Base-by-base conservation (phyloP, 1,140 invertebrate species). In the Uloborus diversus region DNA sequence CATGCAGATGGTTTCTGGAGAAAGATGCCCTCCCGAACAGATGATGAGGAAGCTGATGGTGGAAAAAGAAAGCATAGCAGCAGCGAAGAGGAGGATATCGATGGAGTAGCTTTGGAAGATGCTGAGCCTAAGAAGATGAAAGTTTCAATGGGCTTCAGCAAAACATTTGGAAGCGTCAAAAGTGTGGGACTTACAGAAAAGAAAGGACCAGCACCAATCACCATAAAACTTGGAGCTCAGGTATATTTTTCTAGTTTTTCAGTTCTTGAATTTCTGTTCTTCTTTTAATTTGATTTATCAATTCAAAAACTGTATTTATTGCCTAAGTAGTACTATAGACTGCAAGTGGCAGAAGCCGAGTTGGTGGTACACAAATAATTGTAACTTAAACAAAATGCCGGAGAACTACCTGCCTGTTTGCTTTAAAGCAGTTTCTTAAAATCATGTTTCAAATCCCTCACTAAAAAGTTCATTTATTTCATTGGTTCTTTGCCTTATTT, bases 181-280 rank as follows among this genome's bases (percentile, higher is more conserved):
- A 33, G 47, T 23, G 25, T 56, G 11, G 20, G 28, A 35, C 27
- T 42, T 7, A 64, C 32, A 32, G 79, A 81, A 20, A 81, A 81
- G 17, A 81, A 81, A 37, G 75, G 51, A 27, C 62, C 64, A 4
- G 51, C 62, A 9, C 69, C 79, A 4, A 81, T 81, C 25, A 70
- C 79, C 0, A 81, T 81, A 20, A 81, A 81, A 51, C 32, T 81
- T 32, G 79, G 79, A 51, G 9, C n/a, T 33, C 79, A 81, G 70
- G 79, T 81, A 75, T 27, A 13, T 47, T 37, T 17, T 33, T 32
- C 30, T 69, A 30, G n/a, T n/a, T n/a, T n/a, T n/a, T n/a, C n/a
- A n/a, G n/a, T n/a, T n/a, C n/a, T n/a, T n/a, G n/a, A n/a, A n/a
- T n/a, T n/a, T n/a, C n/a, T n/a, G n/a, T n/a, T n/a, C n/a, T n/a